Percentiles rank a stretch among this genome's conserved stretches.
Conservation (phyloP, 2,797 vertebrate species). For the Neosilurus hyrtlii region DNA sequence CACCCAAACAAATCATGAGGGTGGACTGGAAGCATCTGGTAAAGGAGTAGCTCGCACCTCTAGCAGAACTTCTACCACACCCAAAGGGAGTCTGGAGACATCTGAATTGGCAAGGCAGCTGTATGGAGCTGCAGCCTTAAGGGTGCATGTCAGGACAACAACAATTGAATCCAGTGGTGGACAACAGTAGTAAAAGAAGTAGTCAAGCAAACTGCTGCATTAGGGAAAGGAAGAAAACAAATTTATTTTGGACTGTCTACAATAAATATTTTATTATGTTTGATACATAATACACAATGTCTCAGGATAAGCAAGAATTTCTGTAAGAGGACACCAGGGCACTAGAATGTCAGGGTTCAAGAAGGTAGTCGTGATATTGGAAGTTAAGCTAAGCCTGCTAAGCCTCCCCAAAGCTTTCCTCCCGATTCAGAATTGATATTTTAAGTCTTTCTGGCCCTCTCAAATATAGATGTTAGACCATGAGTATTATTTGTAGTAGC, state of each 20-base stretch:
- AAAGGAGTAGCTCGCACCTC: no score
- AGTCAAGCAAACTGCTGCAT: background rate
- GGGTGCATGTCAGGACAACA: no score
- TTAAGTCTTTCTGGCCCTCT: background rate
- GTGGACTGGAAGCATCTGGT: no score
- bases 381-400: background rate
- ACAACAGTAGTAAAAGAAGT: no score
- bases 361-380: background rate
- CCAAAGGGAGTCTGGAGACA: no score
- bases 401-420: background rate
- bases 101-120: no score
- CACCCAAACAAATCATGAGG: no score
- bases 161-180: no score
- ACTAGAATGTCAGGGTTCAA: background rate
- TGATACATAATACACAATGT: background rate
- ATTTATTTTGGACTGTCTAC: background rate
- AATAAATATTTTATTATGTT: background rate
- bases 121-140: no score
- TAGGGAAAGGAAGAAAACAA: background rate
- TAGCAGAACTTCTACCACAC: no score
- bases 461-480: constrained; percentile 3
- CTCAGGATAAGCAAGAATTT: background rate
- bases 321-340: background rate
- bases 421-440: constrained; percentile 11
- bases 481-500: background rate